Evolutionary conservation across 2,888 invertebrate genomes (phyloP), one percentile per base, ranked within the genome.

Genomic region (Steinernema carpocapsae): DNA sequence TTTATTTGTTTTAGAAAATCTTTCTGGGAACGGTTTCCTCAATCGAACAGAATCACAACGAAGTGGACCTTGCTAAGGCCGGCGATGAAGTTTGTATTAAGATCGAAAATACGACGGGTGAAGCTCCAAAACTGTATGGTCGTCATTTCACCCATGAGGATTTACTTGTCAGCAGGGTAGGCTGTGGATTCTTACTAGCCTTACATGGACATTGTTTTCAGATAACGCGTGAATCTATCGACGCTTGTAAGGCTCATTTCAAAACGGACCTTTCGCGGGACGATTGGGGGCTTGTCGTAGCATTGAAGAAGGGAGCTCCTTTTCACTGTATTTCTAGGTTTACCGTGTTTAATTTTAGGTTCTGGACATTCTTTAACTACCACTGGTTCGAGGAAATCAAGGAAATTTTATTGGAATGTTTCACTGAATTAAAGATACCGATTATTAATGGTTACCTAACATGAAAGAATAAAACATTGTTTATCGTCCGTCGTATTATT

Each of bases 211-310:
- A 43, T 37, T 17, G n/a, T 80, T 90, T 91, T 12, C 92, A 97
- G 95, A 97, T 99, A 87, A 93, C 94, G 72, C 92, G 99, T 74
- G 94, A 96, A 88, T 96, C 96, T 79, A 99, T 99, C 88, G 97
- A 99, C 90, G 97, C 95, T 10, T 97, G 97, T 90, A 99, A 99
- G 90, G 94, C 97, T 86, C 95, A 97, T 90, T 99, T 99, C 92
- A 92, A 99, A 79, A 97, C 97, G 85, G 99, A 99, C 89, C 91
- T 99, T 86, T 90, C 93, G 87, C 99, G 97, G 90, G 92, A 93
- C 81, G 99, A 99, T 89, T 99, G 99, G 99, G 94, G 94, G 88
- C 90, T 99, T 79, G 95, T 99, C 93, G 93, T 97, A 76, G n/a
- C n/a, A n/a, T n/a, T n/a, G n/a, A n/a, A n/a, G n/a, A n/a, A n/a